Evolutionary conservation across 2,888 invertebrate genomes (phyloP).

Genomic region (Alitta virens): DNA sequence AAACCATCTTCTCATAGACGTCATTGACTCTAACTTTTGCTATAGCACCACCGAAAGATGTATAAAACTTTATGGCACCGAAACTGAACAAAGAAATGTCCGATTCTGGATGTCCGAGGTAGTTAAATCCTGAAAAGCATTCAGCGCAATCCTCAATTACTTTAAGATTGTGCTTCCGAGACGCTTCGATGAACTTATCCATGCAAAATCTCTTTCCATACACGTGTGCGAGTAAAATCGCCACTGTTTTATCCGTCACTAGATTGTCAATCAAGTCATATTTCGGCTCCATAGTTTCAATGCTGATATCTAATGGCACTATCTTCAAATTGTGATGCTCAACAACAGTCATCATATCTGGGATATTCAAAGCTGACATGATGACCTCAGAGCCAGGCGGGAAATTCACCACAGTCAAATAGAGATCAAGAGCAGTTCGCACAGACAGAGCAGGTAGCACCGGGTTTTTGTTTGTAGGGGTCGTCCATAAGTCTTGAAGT

Average conservation of each 20-base stretch:
- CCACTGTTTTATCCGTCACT: constrained; percentile 50
- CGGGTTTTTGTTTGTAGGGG: constrained; percentile 19
- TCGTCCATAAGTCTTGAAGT: constrained; percentile 22
- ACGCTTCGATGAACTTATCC: constrained; percentile 43
- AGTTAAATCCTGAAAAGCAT: constrained; percentile 45
- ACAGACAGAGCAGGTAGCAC: constrained; percentile 32
- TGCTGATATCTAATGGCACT: constrained; percentile 50
- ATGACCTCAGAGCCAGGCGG: constrained; percentile 56
- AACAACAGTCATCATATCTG: constrained; percentile 50
- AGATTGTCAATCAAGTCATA: constrained; percentile 42
- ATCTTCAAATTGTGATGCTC: constrained; percentile 44
- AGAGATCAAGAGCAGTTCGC: constrained; percentile 31
- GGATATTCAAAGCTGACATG: constrained; percentile 57
- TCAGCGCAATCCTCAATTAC: constrained; percentile 58
- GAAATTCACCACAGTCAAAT: constrained; percentile 34
- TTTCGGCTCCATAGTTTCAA: constrained; percentile 52
- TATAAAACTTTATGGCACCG: constrained; percentile 54
- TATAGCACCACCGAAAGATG: constrained; percentile 55
- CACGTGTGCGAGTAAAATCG: constrained; percentile 53
- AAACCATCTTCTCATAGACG: constrained; percentile 41
- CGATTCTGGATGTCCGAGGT: constrained; percentile 47
- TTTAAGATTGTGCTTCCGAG: constrained; percentile 37
- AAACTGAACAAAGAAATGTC: constrained; percentile 56
- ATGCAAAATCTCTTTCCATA: constrained; percentile 51
- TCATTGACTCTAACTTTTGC: constrained; percentile 45